Conservation (phyloP, 2,797 vertebrate species). For the Gambusia yucatana region DNA sequence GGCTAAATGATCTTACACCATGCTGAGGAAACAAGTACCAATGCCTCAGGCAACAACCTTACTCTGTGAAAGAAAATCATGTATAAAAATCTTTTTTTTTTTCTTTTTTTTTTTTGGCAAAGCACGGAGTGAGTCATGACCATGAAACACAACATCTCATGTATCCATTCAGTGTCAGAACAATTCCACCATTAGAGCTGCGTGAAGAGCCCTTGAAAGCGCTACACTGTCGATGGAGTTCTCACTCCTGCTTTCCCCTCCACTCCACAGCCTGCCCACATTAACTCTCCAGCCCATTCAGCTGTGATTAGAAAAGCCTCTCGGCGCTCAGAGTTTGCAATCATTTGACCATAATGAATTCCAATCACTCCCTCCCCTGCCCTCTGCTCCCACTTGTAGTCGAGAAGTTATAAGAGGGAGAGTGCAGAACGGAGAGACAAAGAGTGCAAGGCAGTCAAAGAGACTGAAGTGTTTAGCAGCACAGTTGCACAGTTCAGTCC, state of each 20-base stretch:
- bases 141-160: slow-evolving; percentile 57
- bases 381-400: slow-evolving; percentile 75
- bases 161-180: slow-evolving; percentile 75
- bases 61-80: slow-evolving; percentile 22
- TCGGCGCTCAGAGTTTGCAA: slow-evolving; percentile 82
- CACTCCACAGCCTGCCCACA: slow-evolving; percentile 74
- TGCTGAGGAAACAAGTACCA: not conserved
- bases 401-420: slow-evolving; percentile 69
- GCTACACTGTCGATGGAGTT: slow-evolving; percentile 62
- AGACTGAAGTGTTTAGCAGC: slow-evolving; percentile 48
- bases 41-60: not conserved
- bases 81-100: slow-evolving; percentile 8
- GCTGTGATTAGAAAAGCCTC: slow-evolving; percentile 85
- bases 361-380: slow-evolving; percentile 76
- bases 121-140: slow-evolving; percentile 49
- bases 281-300: slow-evolving; percentile 79
- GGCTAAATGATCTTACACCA: not conserved
- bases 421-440: slow-evolving; percentile 57
- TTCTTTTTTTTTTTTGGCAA: not conserved
- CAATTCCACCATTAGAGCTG: slow-evolving; percentile 72
- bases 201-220: slow-evolving; percentile 73
- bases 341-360: slow-evolving; percentile 88
- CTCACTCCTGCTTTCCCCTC: slow-evolving; percentile 68
- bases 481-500: slow-evolving; percentile 16
- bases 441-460: slow-evolving; percentile 45